Conservation (phyloP, 2,113 vertebrate species). For the Petaurus breviceps region DNA sequence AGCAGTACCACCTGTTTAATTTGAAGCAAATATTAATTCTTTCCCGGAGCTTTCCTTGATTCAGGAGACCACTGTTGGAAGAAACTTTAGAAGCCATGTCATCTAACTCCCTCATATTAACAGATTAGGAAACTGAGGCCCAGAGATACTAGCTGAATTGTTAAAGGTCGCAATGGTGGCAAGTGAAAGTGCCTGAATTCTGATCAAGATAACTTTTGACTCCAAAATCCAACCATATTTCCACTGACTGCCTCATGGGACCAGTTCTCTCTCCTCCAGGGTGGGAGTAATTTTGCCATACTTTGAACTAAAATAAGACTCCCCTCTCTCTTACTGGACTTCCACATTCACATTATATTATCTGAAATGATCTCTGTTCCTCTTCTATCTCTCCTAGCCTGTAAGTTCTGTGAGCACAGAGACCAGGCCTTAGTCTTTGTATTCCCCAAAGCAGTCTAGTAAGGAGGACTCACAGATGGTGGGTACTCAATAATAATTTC, state of each 20-base stretch:
- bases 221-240: not conserved
- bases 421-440: not conserved
- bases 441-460: not conserved
- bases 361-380: not conserved
- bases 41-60: too few species aligned
- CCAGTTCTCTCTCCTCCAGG: not conserved
- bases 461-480: not conserved
- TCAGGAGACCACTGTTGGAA: not conserved
- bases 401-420: not conserved
- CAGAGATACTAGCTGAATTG: not conserved
- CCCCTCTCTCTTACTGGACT: not conserved
- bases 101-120: not conserved
- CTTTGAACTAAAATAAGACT: not conserved
- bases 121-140: not conserved
- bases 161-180: not conserved
- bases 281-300: not conserved
- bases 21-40: not conserved
- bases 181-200: not conserved
- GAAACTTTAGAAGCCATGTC: not conserved
- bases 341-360: not conserved
- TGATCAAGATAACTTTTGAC: not conserved
- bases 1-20: not conserved
- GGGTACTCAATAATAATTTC: not conserved
- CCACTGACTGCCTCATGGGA: not conserved
- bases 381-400: not conserved